Conservation (phyloP, 2,888 invertebrate species). For the Synanthedon tipuliformis region DNA sequence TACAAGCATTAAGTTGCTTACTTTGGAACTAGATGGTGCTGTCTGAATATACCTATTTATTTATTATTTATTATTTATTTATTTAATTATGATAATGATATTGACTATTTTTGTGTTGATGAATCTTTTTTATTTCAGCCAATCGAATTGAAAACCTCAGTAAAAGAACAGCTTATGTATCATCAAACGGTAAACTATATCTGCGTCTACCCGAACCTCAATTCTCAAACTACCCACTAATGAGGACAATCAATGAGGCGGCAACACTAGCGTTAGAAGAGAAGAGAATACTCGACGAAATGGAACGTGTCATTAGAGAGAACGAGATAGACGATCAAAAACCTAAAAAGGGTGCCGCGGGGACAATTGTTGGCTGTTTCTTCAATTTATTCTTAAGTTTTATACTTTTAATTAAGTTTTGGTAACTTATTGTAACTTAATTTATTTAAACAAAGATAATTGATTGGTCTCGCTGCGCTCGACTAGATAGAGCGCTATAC, state of each 20-base stretch:
- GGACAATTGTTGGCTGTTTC: constrained; percentile 3
- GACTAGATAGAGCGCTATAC: no score
- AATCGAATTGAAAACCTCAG: constrained; percentile 24
- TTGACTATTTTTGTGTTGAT: no score
- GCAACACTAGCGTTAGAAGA: constrained; percentile 67
- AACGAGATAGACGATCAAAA: constrained; percentile 55
- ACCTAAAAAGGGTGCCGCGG: constrained; percentile 12
- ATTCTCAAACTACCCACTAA: constrained; percentile 74
- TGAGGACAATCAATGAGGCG: constrained; percentile 79
- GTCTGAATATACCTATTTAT: no score
- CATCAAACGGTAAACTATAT: constrained; percentile 32
- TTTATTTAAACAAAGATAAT: no score
- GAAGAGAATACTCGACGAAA: constrained; percentile 60
- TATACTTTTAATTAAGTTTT: constrained; percentile 4
- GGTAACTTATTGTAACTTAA: no score
- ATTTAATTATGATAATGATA: no score
- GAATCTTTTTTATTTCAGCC: constrained; percentile 16
- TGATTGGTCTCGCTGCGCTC: no score
- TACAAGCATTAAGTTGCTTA: no score
- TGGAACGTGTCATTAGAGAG: constrained; percentile 46
- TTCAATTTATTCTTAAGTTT: constrained; percentile 3
- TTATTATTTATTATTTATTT: no score
- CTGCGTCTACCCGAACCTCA: constrained; percentile 38
- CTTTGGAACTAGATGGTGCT: no score
- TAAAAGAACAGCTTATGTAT: constrained; percentile 37